Percentiles rank a stretch among this genome's conserved stretches.
These are phyloP conservation scores for Leucosticte australis DNA, from an alignment of 2,113 vertebrate species.

Conservation along the genomic window DNA sequence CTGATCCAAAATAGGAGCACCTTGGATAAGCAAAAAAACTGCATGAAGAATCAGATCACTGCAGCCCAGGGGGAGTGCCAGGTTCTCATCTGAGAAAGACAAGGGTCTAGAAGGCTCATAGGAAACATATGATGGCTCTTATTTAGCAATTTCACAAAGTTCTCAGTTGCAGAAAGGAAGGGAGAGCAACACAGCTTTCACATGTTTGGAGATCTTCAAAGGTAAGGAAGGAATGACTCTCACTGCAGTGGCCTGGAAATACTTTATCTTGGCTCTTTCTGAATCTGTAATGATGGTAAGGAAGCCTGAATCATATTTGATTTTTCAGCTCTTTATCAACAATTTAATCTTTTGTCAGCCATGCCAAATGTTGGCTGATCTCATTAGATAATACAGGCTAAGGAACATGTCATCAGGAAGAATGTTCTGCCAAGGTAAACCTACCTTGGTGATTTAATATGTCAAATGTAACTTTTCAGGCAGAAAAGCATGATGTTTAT, in stretches of 20 bases:
- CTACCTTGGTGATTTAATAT: background rate
- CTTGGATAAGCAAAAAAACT: background rate
- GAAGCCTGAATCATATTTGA: background rate
- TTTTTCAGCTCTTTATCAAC: background rate
- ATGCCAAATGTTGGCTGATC: background rate
- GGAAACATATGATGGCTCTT: background rate
- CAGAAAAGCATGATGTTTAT: background rate
- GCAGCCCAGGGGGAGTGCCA: background rate
- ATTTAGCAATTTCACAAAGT: background rate
- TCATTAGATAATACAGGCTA: background rate
- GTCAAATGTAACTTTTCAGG: background rate
- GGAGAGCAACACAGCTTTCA: background rate
- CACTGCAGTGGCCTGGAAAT: background rate
- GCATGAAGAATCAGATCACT: background rate
- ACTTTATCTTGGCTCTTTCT: background rate
- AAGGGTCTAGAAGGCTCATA: background rate
- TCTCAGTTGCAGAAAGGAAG: background rate
- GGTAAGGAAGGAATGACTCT: background rate
- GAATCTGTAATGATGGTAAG: background rate
- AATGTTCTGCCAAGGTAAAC: background rate
- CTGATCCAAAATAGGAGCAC: background rate
- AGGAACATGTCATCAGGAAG: background rate
- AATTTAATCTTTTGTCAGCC: background rate
- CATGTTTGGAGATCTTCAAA: background rate
- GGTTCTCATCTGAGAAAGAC: background rate